A percentile compares a stretch with the other conserved stretches of the same genome.
Conservation (phyloP, 2,888 invertebrate genomes). For the Tenthredo amoena region DNA sequence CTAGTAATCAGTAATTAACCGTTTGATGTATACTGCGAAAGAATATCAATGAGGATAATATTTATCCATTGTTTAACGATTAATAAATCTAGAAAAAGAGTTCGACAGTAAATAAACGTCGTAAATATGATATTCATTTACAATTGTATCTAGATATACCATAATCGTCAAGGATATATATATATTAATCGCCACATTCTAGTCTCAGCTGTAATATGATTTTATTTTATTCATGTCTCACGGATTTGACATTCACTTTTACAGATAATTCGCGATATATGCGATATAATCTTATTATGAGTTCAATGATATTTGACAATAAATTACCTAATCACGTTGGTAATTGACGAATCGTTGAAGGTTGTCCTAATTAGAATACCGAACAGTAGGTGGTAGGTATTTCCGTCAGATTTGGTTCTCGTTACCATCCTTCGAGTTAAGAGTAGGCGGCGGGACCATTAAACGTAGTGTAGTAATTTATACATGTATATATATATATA, state of each 20-base stretch:
- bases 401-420: background rate
- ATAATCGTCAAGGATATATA: background rate
- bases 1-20: slow-evolving; percentile 20
- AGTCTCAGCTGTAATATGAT: background rate
- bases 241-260: background rate
- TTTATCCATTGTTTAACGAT: background rate
- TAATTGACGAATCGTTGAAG: slow-evolving; percentile 23
- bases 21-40: background rate
- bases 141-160: background rate
- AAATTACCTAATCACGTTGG: background rate
- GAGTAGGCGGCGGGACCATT: background rate
- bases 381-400: background rate
- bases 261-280: background rate
- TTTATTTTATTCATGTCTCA: background rate
- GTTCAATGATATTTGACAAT: background rate
- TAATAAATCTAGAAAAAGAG: slow-evolving; percentile 9
- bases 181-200: background rate
- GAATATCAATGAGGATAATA: background rate
- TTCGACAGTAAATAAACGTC: background rate
- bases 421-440: background rate
- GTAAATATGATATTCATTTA: background rate
- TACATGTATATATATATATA: background rate
- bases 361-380: background rate
- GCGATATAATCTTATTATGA: background rate
- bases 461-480: background rate